phyloP scores from a whole-genome alignment of 2,888 invertebrate species.

The Leptarthrus brevirostris region DNA sequence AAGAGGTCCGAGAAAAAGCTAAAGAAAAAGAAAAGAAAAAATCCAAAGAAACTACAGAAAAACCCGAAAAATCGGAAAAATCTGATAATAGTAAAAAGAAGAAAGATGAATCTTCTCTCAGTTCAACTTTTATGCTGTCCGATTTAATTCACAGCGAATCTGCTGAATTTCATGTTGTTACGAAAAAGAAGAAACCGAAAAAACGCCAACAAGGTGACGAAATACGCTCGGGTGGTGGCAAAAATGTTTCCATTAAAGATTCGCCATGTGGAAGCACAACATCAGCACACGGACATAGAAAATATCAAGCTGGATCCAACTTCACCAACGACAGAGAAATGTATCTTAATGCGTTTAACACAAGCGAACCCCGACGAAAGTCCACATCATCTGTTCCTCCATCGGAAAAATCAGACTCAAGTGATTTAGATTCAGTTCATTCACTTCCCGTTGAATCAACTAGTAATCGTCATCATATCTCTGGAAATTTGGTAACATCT shows the following conservation, averaged over 20 bases:
- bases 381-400: slow-evolving; percentile 84
- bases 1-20: slow-evolving; percentile 56
- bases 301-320: slow-evolving; percentile 55
- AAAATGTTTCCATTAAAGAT: slow-evolving; percentile 45
- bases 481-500: slow-evolving; percentile 51
- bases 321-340: slow-evolving; percentile 58
- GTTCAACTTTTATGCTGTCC: slow-evolving; percentile 52
- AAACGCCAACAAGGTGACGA: slow-evolving; percentile 69
- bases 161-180: slow-evolving; percentile 84
- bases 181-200: slow-evolving; percentile 83
- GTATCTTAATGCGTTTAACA: slow-evolving; percentile 58
- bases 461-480: slow-evolving; percentile 56
- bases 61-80: slow-evolving; percentile 47
- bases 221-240: slow-evolving; percentile 10
- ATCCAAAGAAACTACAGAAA: slow-evolving; percentile 52
- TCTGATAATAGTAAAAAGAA: slow-evolving; percentile 46
- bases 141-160: slow-evolving; percentile 68
- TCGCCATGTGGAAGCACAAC: neutral
- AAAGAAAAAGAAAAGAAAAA: slow-evolving; percentile 58
- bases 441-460: slow-evolving; percentile 77
- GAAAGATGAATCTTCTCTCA: slow-evolving; percentile 49
- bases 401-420: slow-evolving; percentile 86
- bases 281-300: slow-evolving; percentile 40
- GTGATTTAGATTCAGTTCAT: slow-evolving; percentile 84
- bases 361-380: slow-evolving; percentile 70